A percentile compares a stretch with the other conserved stretches of the same genome.
These are phyloP conservation scores for Leuciscus waleckii DNA, from an alignment of 2,797 vertebrate genomes.

Conservation along the genomic window DNA sequence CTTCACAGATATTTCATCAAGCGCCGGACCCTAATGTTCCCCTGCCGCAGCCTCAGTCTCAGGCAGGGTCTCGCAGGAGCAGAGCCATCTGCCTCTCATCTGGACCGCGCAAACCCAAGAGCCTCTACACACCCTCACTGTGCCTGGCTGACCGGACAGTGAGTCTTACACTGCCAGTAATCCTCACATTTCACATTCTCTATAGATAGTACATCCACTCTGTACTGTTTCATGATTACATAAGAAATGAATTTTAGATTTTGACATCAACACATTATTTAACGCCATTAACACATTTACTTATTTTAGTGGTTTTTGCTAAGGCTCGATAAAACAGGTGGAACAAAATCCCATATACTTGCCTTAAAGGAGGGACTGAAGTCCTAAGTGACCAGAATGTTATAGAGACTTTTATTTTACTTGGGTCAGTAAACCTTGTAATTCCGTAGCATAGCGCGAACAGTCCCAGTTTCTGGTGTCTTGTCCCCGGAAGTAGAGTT, in stretches of 20 bases:
- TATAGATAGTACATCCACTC: not conserved
- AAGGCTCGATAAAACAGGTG: not conserved
- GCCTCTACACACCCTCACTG: slow-evolving; percentile 84
- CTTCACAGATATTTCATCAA: slow-evolving; percentile 89
- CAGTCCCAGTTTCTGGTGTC: not conserved
- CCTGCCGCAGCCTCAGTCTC: slow-evolving; percentile 87
- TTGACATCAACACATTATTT: not conserved
- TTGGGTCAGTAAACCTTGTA: not conserved
- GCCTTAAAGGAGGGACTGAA: not conserved
- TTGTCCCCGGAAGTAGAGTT: not conserved
- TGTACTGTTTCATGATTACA: not conserved
- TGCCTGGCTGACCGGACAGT: slow-evolving; percentile 96
- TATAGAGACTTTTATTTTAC: not conserved
- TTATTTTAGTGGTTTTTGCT: not conserved
- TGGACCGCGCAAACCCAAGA: slow-evolving; percentile 87
- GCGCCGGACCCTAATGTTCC: slow-evolving; percentile 90
- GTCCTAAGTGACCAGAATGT: not conserved
- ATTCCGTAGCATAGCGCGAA: not conserved
- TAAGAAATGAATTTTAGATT: not conserved
- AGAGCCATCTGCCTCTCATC: slow-evolving; percentile 94
- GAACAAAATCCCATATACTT: not conserved
- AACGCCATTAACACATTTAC: not conserved
- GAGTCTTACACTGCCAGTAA: slow-evolving; percentile 71
- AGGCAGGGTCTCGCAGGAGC: slow-evolving; percentile 81
- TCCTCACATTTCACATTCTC: slow-evolving; percentile 1